Base-by-base conservation (phyloP, 2,113 vertebrate species). In the Geococcyx californianus region DNA sequence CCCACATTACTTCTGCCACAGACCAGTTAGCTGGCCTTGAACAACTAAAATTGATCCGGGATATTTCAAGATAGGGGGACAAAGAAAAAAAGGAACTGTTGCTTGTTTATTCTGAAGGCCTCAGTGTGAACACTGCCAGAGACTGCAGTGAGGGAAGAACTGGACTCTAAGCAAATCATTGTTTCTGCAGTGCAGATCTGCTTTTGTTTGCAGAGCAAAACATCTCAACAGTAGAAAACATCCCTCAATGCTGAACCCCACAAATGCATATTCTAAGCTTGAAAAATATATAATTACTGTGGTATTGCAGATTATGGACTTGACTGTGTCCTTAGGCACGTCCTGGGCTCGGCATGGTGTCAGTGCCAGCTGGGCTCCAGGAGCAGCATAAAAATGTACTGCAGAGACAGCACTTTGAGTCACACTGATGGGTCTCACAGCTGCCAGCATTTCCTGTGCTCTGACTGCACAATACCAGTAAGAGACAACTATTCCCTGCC, bases 241-340 rank as follows among this genome's bases (percentile, higher is more conserved):
- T 24, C 28, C 13, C 40, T 79, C n/a, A 85, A 82, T 6, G 40
- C 25, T 20, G 94, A 91, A 67, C 70, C 13, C 67, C 78, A 83
- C 21, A 87, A 79, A 94, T 62, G 58, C 51, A 56, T 62, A 86
- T 10, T 64, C 11, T 76, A 88, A 75, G 40, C 58, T 56, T 94
- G 36, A 70, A 94, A 89, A 90, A 92, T 69, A 47, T 52, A 24
- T 93, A 87, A 85, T 96, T 95, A 88, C 67, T 81, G 78, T 69
- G 86, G 92, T 38, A 78, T 24, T 80, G 63, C 33, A 67, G 76
- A 90, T 90, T 89, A 94, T 26, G 64, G 83, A 86, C 52, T 90
- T 0, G 0, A 29, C 28, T 69, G 20, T 86, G 75, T 77, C 42
- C 44, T 88, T 70, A 76, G 75, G 59, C 45, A 4, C 1, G 1